These are phyloP conservation scores for Etia nguti DNA, from an alignment of 2,113 vertebrate species.

Conservation along the genomic window DNA sequence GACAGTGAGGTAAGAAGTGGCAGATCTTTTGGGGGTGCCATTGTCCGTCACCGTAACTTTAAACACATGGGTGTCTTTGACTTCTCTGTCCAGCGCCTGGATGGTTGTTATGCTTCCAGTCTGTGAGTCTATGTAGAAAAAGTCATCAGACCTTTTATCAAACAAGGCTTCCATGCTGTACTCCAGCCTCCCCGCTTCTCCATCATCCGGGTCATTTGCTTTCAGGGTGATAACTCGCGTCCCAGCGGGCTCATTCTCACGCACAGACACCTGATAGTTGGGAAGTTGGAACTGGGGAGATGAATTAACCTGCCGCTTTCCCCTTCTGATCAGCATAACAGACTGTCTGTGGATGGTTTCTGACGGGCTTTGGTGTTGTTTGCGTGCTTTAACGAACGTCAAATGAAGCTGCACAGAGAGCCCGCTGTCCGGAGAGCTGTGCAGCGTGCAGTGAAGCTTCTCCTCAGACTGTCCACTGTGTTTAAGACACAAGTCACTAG, in stretches of 20 bases:
- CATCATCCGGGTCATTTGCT: conserved; percentile 85
- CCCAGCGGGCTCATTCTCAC: conserved; percentile 88
- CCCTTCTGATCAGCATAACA: conserved; percentile 35
- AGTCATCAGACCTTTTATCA: conserved; percentile 86
- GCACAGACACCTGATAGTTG: conserved; percentile 89
- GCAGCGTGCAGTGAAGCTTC: conserved; percentile 51
- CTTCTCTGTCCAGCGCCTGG: conserved; percentile 86
- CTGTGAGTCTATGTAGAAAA: conserved; percentile 82
- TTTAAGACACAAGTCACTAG: conserved; percentile 43
- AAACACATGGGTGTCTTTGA: conserved; percentile 91
- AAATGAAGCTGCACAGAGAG: conserved; percentile 52
- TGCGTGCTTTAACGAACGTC: conserved; percentile 3
- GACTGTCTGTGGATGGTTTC: neutral
- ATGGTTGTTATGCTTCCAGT: conserved; percentile 82
- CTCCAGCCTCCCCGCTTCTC: conserved; percentile 83
- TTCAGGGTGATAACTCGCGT: conserved; percentile 85
- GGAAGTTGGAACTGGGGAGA: conserved; percentile 87
- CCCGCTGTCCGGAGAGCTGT: neutral
- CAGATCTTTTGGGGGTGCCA: conserved; percentile 76
- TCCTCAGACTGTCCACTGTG: conserved; percentile 1
- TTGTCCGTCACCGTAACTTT: conserved; percentile 84
- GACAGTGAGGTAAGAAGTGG: conserved; percentile 84
- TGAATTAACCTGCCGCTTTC: conserved; percentile 73
- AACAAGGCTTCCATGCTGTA: conserved; percentile 92
- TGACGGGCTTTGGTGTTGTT: neutral